phyloP scores from a whole-genome alignment of 2,797 vertebrate genomes.

The Harpagifer antarcticus region DNA sequence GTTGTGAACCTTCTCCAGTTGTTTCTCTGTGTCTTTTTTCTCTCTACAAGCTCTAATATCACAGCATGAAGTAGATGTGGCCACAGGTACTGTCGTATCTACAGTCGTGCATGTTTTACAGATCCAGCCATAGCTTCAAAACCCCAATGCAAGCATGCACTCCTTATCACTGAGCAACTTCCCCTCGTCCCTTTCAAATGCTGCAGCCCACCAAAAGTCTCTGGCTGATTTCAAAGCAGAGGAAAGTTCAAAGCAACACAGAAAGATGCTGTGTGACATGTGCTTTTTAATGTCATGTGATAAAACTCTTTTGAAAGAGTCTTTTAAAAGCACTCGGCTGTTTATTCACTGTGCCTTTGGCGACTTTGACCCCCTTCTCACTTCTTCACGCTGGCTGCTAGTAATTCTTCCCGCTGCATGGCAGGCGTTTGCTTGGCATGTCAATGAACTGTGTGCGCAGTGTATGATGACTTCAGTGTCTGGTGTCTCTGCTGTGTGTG shows the following conservation, averaged over 20 bases:
- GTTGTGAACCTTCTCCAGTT: slow-evolving; percentile 59
- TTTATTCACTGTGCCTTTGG: slow-evolving; percentile 37
- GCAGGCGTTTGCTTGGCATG: slow-evolving; percentile 63
- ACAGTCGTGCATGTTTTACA: slow-evolving; percentile 73
- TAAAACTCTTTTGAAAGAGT: slow-evolving; percentile 41
- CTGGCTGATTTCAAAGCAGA: slow-evolving; percentile 58
- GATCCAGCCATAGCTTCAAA: slow-evolving; percentile 43
- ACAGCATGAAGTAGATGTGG: slow-evolving; percentile 85
- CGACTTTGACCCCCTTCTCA: slow-evolving; percentile 40
- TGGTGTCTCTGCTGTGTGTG: slow-evolving; percentile 54
- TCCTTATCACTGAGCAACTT: slow-evolving; percentile 40
- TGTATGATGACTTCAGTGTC: slow-evolving; percentile 49
- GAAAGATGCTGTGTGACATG: slow-evolving; percentile 54
- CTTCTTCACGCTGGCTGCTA: slow-evolving; percentile 24
- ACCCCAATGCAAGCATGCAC: slow-evolving; percentile 40
- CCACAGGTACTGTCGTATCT: slow-evolving; percentile 84
- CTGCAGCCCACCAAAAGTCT: slow-evolving; percentile 38
- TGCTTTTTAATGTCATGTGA: slow-evolving; percentile 54
- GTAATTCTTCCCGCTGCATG: slow-evolving; percentile 59
- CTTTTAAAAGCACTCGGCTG: slow-evolving; percentile 56
- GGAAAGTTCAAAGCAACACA: slow-evolving; percentile 57
- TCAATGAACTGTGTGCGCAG: slow-evolving; percentile 48
- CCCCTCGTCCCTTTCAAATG: slow-evolving; percentile 32
- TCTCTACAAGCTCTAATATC: slow-evolving; percentile 85
- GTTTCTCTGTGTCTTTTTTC: slow-evolving; percentile 82